Evolutionary conservation across 2,797 vertebrate genomes (phyloP).

Genomic region (Lutjanus argentimaculatus): DNA sequence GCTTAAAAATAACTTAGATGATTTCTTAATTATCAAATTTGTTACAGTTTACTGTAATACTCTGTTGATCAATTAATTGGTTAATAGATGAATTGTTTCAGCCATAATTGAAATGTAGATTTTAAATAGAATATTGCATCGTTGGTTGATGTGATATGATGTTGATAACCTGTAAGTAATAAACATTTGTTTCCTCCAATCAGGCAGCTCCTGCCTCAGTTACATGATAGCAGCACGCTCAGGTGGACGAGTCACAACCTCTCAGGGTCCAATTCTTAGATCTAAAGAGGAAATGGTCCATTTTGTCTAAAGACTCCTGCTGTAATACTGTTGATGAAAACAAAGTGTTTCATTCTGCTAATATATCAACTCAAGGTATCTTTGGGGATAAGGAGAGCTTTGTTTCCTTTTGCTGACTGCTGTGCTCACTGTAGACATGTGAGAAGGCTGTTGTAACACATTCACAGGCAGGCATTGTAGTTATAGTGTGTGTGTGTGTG

Average conservation of each 20-base stretch:
- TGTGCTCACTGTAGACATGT: constrained; percentile 36
- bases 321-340: background rate
- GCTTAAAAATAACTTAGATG: too few relatives aligned
- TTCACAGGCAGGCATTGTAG: constrained; percentile 29
- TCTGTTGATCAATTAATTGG: background rate
- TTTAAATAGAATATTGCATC: background rate
- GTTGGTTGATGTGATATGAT: background rate
- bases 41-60: too few relatives aligned
- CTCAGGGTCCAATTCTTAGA: background rate
- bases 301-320: background rate
- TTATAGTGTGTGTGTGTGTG: constrained; percentile 3
- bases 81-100: background rate
- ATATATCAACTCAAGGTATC: constrained; percentile 8
- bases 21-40: background rate
- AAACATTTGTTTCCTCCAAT: background rate
- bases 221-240: background rate
- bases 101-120: background rate
- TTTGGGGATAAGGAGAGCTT: constrained; percentile 26
- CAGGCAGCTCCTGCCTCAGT: background rate
- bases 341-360: constrained; percentile 1
- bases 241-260: background rate
- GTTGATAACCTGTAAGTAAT: background rate
- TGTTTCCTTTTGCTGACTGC: constrained; percentile 24
- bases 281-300: background rate
- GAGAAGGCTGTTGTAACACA: constrained; percentile 28